These are phyloP conservation scores for Aptenodytes patagonicus DNA, from an alignment of 2,113 vertebrate genomes.

Conservation along the genomic window DNA sequence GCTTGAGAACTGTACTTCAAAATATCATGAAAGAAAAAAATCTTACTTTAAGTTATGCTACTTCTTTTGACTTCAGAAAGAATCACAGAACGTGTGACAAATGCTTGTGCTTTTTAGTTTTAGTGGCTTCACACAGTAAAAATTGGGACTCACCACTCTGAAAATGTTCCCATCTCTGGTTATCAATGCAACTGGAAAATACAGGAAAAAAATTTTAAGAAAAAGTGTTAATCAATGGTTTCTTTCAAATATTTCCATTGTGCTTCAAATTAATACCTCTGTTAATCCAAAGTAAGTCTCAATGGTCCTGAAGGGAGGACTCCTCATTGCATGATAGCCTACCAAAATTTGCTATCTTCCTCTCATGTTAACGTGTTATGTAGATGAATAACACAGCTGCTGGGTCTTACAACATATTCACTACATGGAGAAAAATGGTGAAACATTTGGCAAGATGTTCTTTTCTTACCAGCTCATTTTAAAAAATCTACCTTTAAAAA, in stretches of 20 bases:
- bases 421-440: not conserved
- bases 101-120: accelerated
- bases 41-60: not conserved
- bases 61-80: not conserved
- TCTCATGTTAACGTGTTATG: accelerated
- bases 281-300: not conserved
- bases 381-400: not conserved
- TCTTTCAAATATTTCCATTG: not conserved
- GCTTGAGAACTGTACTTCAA: not conserved
- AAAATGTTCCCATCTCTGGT: not conserved
- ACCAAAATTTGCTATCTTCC: not conserved
- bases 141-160: not conserved
- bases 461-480: not conserved
- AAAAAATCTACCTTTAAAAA: not conserved
- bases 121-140: accelerated
- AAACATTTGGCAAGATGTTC: not conserved
- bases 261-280: not conserved
- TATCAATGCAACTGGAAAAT: not conserved
- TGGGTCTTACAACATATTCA: not conserved
- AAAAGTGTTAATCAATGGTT: not conserved
- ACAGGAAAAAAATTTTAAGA: not conserved
- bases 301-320: not conserved
- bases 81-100: not conserved
- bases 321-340: not conserved
- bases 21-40: not conserved